phyloP scores from a whole-genome alignment of 2,888 invertebrate genomes.

The Selenia dentaria region DNA sequence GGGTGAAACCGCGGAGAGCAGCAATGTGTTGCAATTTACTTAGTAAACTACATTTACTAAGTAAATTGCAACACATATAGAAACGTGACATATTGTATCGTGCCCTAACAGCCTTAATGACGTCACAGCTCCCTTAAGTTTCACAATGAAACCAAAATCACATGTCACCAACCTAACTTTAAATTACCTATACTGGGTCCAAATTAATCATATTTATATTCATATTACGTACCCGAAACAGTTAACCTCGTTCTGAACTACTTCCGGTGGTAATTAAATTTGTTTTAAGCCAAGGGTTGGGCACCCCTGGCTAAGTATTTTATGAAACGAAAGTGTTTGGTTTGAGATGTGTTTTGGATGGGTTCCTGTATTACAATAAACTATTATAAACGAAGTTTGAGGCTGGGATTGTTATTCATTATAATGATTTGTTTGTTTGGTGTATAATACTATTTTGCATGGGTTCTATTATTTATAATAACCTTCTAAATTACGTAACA shows the following conservation, averaged over 20 bases:
- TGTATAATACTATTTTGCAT: too few species aligned
- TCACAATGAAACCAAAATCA: constrained; percentile 10
- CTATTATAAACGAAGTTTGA: too few species aligned
- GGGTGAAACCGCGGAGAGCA: too few species aligned
- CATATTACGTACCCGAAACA: constrained; percentile 25
- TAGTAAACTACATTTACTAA: too few species aligned
- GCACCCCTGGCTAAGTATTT: constrained; percentile 8
- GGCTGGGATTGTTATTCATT: too few species aligned
- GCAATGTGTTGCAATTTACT: too few species aligned
- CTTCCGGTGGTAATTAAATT: constrained; percentile 29
- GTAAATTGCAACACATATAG: too few species aligned
- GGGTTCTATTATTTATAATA: too few species aligned
- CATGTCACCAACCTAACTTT: constrained; percentile 4
- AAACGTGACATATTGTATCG: too few species aligned
- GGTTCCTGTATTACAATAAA: too few species aligned
- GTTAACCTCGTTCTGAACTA: constrained; percentile 23
- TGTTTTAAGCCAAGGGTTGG: constrained; percentile 27
- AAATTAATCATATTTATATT: constrained; percentile 27
- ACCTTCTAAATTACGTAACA: too few species aligned
- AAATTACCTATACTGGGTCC: constrained; percentile 17
- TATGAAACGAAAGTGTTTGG: constrained; percentile 11
- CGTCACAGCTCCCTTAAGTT: neutral
- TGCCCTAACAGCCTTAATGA: neutral
- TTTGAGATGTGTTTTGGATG: neutral
- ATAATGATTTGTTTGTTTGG: too few species aligned